Evolutionary conservation across 2,113 vertebrate genomes (phyloP).

Genomic region (Megaptera novaeangliae): DNA sequence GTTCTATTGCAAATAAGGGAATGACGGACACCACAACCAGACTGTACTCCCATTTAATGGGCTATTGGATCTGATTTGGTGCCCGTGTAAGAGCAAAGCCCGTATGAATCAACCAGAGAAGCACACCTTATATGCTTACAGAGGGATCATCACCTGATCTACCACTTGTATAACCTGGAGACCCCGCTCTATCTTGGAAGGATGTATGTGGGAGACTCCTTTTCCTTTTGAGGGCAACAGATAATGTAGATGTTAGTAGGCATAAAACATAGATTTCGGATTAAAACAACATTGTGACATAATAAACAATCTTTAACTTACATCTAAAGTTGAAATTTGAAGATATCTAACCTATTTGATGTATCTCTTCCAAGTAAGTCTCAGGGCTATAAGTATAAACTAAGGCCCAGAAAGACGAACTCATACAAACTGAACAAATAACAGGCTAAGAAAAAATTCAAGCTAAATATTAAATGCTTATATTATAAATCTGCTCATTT

Average conservation of each 20-base stretch:
- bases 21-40: neutral
- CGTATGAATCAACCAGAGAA: neutral
- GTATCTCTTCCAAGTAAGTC: neutral
- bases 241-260: neutral
- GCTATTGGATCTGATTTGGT: neutral
- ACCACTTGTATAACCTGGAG: neutral
- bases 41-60: neutral
- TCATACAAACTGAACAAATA: neutral
- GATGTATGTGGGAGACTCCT: neutral
- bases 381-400: neutral
- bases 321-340: conserved; percentile 9
- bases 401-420: neutral
- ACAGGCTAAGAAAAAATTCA: neutral
- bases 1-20: neutral
- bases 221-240: neutral
- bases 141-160: neutral
- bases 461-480: neutral
- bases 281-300: neutral
- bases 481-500: conserved; percentile 5
- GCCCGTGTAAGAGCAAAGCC: neutral
- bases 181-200: neutral
- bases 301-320: neutral
- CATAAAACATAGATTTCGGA: neutral
- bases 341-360: neutral
- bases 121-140: neutral